Percentiles rank a stretch among this genome's conserved stretches.
Evolutionary conservation across 37 sponge, comb jelly and placozoan genomes (phyloP).

Genomic region (Beroe ovata): DNA sequence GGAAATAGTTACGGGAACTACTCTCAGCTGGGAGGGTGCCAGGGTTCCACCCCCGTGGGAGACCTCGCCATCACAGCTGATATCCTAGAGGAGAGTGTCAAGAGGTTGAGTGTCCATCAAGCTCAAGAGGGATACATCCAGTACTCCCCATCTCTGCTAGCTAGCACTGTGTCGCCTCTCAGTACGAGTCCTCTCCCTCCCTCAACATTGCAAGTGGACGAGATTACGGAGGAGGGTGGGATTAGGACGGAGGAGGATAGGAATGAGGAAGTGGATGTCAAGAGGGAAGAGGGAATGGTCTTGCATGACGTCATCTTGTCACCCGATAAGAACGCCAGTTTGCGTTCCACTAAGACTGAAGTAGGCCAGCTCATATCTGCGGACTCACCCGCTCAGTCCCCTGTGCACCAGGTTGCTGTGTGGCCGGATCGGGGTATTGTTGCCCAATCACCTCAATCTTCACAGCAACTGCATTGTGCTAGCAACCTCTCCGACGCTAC

Average conservation of each 20-base stretch:
- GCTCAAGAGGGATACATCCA: background rate
- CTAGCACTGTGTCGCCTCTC: background rate
- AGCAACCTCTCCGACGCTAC: background rate
- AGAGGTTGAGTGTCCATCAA: background rate
- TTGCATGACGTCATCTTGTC: background rate
- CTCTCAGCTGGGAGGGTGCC: background rate
- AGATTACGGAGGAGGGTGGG: too few relatives aligned
- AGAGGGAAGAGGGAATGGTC: background rate
- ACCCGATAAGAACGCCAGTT: background rate
- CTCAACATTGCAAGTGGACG: background rate
- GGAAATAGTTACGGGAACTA: background rate
- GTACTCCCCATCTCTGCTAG: background rate
- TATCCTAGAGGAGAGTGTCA: background rate
- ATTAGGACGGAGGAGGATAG: background rate
- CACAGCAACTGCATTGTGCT: background rate
- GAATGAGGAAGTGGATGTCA: background rate
- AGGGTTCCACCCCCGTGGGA: background rate
- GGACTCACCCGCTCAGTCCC: background rate
- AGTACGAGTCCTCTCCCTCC: background rate
- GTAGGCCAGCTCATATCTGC: background rate
- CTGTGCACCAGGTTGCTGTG: background rate
- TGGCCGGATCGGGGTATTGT: background rate
- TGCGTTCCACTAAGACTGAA: background rate
- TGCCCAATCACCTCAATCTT: background rate
- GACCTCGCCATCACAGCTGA: background rate